phyloP scores from a whole-genome alignment of 2,888 invertebrate species.

The Thysanoteuthis rhombus region DNA sequence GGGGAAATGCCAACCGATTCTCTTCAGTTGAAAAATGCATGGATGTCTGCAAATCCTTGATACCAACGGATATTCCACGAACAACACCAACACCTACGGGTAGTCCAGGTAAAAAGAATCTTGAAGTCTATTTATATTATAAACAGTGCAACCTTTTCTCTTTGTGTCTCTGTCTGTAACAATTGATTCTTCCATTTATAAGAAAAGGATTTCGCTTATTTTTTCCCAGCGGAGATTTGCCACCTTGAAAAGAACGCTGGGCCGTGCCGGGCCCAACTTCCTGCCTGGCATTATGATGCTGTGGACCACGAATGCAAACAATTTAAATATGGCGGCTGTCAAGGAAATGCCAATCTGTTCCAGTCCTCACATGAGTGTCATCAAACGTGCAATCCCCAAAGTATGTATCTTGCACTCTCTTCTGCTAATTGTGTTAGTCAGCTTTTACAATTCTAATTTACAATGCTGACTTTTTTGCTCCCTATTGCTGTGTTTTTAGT shows the following conservation, averaged over 20 bases:
- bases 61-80: background rate
- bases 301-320: slow-evolving; percentile 76
- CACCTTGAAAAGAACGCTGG: background rate
- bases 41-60: slow-evolving; percentile 38
- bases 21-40: background rate
- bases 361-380: slow-evolving; percentile 84
- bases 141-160: too few relatives aligned
- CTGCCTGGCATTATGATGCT: slow-evolving; percentile 52
- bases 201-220: too few relatives aligned
- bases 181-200: too few relatives aligned
- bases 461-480: too few relatives aligned
- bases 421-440: background rate
- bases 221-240: background rate
- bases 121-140: too few relatives aligned
- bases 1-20: slow-evolving; percentile 77
- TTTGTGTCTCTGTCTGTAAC: too few relatives aligned
- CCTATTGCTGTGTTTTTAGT: too few relatives aligned
- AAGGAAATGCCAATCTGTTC: slow-evolving; percentile 72
- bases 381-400: slow-evolving; percentile 39
- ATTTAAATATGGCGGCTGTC: slow-evolving; percentile 76
- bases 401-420: too few relatives aligned
- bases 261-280: slow-evolving; percentile 45
- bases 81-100: background rate
- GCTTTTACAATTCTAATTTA: too few relatives aligned
- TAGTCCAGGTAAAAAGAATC: background rate